Evolutionary conservation across 2,797 vertebrate genomes (phyloP).

Genomic region (Arctocebus calabarensis): DNA sequence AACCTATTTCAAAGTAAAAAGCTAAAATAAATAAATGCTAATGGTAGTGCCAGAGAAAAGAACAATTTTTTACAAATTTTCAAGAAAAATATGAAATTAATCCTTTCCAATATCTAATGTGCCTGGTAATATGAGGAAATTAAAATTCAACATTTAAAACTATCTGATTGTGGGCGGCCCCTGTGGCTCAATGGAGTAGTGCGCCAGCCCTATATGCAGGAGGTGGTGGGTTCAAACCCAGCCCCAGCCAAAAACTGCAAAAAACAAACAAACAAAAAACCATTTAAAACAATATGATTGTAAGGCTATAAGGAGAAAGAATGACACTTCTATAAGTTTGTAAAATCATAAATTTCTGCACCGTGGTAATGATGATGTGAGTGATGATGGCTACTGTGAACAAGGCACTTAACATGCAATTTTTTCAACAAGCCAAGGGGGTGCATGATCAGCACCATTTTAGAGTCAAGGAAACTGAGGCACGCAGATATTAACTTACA

Average conservation of each 20-base stretch:
- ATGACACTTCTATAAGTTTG: neutral
- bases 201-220: too few species aligned
- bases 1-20: slow-evolving; percentile 17
- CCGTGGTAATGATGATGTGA: neutral
- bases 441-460: neutral
- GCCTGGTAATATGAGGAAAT: neutral
- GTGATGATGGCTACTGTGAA: neutral
- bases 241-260: too few species aligned
- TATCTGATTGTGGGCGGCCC: neutral
- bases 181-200: too few species aligned
- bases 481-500: neutral
- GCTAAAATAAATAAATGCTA: neutral
- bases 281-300: neutral
- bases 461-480: neutral
- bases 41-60: neutral
- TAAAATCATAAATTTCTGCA: neutral
- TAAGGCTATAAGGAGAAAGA: neutral
- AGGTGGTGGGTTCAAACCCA: too few species aligned
- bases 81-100: neutral
- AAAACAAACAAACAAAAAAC: neutral
- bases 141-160: neutral
- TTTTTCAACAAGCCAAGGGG: neutral
- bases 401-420: neutral
- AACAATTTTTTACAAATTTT: neutral
- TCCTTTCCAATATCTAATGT: neutral